Conservation (phyloP, 2,113 vertebrate genomes). For the Phocoena sinus region DNA sequence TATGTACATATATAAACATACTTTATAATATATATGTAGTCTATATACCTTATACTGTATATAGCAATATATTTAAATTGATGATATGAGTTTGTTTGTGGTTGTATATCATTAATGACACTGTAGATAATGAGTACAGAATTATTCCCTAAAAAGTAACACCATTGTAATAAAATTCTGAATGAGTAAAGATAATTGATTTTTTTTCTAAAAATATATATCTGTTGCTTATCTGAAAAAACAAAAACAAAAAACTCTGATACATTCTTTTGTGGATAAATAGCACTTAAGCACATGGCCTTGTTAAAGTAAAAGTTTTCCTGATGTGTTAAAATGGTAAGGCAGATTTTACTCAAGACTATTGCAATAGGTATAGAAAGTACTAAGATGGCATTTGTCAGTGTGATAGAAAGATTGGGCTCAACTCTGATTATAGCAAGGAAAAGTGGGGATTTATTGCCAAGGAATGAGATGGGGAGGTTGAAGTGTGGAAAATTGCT, state of each 20-base stretch:
- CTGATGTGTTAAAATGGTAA: background rate
- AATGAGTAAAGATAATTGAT: background rate
- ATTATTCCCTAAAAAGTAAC: background rate
- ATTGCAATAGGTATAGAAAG: background rate
- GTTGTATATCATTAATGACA: background rate
- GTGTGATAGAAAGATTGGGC: background rate
- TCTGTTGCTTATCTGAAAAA: background rate
- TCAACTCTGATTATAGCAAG: background rate
- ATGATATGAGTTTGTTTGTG: background rate
- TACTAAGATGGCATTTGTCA: background rate
- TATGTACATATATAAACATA: background rate
- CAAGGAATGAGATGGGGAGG: accelerated
- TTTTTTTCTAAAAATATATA: background rate
- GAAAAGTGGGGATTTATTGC: background rate
- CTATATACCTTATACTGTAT: background rate
- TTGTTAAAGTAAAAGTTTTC: background rate
- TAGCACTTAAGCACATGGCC: background rate
- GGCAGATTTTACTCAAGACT: background rate
- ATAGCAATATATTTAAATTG: background rate
- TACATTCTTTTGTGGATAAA: background rate
- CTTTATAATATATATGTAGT: background rate
- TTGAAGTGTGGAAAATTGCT: background rate
- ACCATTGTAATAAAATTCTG: background rate
- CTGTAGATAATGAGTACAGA: background rate
- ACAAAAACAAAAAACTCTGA: background rate